Base-by-base conservation (phyloP, 2,888 invertebrate species). In the Leptinotarsa haldemani region DNA sequence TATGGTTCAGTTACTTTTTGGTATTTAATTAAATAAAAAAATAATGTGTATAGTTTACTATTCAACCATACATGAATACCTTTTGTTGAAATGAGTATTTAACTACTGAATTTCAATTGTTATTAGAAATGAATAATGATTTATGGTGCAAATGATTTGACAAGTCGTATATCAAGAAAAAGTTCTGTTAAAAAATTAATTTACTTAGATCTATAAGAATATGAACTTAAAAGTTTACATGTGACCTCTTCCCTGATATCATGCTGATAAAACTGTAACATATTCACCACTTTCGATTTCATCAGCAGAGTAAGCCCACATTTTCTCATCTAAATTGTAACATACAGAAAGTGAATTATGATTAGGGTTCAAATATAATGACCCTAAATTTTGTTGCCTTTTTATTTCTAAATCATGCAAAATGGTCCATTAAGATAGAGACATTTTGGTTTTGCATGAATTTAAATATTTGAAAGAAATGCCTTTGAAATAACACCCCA, bases 291-390 rank as follows among this genome's bases (percentile, higher is more conserved):
- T 61, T 48, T 47, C 47, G 53, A 63, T 72, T 75, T 75, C 66
- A 66, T 67, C 75, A 70, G 66, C 70, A 52, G 50, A 70, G 70
- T 2, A 67, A 67, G 72, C 70, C 75, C 66, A 75, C 72, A 70
- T 75, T 63, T 75, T 72, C 58, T 22, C 7, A 65, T 47, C 3
- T 20, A 12, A 13, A 20, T 66, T 63, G 13, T 47, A 18, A 69
- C 40, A 58, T 46, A 63, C 50, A 16, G 74, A 72, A 74, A 72
- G 72, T 76, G 72, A 70, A 74, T 70, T 74, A 69, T 74, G 66
- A 61, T 65, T 18, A 20, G 56, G 9, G 40, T n/a, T 7, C 25
- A 50, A 58, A 68, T 30, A 50, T 22, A 22, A 56, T 56, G 56
- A 56, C 2, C 61, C 16, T 18, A 16, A 30, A 12, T n/a, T 20